Evolutionary conservation across 2,888 invertebrate genomes (phyloP), one percentile per base, ranked within the genome.

Genomic region (Papilio protenor): DNA sequence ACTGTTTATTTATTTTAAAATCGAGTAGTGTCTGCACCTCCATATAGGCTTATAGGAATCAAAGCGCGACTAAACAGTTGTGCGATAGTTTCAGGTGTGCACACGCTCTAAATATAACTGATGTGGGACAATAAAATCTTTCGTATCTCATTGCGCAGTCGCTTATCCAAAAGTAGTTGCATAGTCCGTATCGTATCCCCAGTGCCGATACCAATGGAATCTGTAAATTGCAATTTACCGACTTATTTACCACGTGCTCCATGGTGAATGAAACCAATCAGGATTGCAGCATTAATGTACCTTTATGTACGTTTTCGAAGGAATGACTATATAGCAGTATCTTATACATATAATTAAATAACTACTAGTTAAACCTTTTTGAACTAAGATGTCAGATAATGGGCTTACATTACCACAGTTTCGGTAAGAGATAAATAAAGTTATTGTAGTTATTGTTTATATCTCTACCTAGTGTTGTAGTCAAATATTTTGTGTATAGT

Each of bases 201-300:
- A 45, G 12, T 2, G 40, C n/a, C 66, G 66, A 45, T 69, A 45
- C 21, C 45, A 69, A 45, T 69, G 66, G 14, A 45, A 69, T 69
- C 45, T 40, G 45, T 69, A 45, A 69, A 69, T 69, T 69, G 66
- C 66, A 69, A 45, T 69, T 69, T 66, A 69, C 21, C 45, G 45
- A 66, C n/a, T 69, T 69, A 69, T 69, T 69, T 45, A 45, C 21
- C 45, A 69, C 66, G 66, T 69, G 66, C 45, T 69, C 27, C 45
- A 69, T 69, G 66, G 66, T 69, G 66, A 69, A 69, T 40, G 66
- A 45, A 69, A 69, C 45, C 45, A 69, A 69, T 69, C 66, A 69
- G 45, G 4, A 45, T 69, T 69, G 45, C 66, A 45, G 45, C 3
- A 14, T 40, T 40, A 40, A 40, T 40, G 18, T 33, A 64, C 23